A percentile compares a stretch with the other conserved stretches of the same genome.
Conservation (phyloP, 2,113 vertebrate genomes). For the Microcebus lehilahytsara region DNA sequence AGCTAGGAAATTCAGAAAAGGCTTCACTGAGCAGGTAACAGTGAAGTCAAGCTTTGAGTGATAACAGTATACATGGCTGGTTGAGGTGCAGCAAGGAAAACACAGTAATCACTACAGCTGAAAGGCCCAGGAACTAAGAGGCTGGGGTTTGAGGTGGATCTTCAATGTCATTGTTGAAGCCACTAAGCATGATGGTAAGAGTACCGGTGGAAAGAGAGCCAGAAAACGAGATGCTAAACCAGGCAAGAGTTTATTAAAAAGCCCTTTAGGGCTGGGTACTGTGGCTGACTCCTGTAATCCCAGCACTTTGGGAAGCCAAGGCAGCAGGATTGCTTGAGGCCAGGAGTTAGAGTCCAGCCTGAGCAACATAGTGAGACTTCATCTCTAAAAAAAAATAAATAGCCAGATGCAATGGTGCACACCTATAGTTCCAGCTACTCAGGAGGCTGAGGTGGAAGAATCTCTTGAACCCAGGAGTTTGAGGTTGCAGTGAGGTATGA, state of each 20-base stretch:
- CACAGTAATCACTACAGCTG: not conserved
- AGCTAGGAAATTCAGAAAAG: not conserved
- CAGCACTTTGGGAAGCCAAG: too few relatives aligned
- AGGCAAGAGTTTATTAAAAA: not conserved
- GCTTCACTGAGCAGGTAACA: not conserved
- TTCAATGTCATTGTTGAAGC: not conserved
- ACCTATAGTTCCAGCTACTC: too few relatives aligned
- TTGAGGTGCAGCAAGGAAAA: not conserved
- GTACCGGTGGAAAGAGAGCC: not conserved
- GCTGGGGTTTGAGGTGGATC: too few relatives aligned
- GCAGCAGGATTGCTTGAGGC: too few relatives aligned
- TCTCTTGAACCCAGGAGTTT: too few relatives aligned
- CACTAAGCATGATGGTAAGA: not conserved
- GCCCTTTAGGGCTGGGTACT: not conserved
- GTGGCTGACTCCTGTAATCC: too few relatives aligned
- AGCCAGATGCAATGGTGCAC: too few relatives aligned
- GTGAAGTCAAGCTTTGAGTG: not conserved
- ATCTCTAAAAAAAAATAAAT: too few relatives aligned
- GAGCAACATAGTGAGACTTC: too few relatives aligned
- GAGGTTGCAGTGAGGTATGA: too few relatives aligned
- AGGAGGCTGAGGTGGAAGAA: too few relatives aligned
- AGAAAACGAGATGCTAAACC: not conserved
- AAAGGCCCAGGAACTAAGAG: not conserved
- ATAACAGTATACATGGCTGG: not conserved
- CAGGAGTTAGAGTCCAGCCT: too few relatives aligned